Percentiles rank a stretch among this genome's conserved stretches.
Conservation (phyloP, 2,113 vertebrate genomes). For the Piaya cayana region DNA sequence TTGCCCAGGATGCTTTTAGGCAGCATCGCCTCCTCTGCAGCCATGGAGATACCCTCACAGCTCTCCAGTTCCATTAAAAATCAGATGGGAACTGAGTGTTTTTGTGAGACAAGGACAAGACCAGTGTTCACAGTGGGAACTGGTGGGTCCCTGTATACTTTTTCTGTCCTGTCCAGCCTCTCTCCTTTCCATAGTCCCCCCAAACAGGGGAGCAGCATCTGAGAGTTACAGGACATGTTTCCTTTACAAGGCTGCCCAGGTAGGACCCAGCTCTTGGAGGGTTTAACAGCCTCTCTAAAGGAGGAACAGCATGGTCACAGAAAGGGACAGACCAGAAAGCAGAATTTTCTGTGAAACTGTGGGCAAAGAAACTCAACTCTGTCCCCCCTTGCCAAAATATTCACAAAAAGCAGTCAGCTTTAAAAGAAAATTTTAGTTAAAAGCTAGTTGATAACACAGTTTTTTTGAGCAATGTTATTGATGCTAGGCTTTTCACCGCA, state of each 20-base stretch:
- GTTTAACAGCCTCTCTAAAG: not conserved
- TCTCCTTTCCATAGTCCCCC: not conserved
- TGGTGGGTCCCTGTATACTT: not conserved
- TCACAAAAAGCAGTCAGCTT: not conserved
- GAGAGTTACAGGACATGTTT: not conserved
- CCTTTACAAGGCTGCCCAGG: not conserved
- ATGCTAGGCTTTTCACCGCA: not conserved
- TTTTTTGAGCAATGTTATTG: not conserved
- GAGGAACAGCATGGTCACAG: fast-evolving
- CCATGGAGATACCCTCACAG: fast-evolving
- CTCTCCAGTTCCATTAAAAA: not conserved
- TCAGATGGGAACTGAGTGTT: not conserved
- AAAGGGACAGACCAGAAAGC: not conserved
- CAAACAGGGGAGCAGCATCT: not conserved
- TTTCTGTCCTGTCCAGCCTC: no score
- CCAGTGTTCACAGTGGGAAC: not conserved
- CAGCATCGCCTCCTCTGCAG: not conserved
- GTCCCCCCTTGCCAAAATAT: not conserved
- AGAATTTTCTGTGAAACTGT: not conserved
- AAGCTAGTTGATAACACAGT: not conserved
- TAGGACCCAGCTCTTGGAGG: not conserved
- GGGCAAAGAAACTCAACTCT: not conserved
- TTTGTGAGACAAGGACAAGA: fast-evolving
- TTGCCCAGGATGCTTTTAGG: not conserved
- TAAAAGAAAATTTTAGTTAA: not conserved